Evolutionary conservation across 2,888 invertebrate genomes (phyloP), one percentile per base, ranked within the genome.

Genomic region (Eumerus sabulonum): DNA sequence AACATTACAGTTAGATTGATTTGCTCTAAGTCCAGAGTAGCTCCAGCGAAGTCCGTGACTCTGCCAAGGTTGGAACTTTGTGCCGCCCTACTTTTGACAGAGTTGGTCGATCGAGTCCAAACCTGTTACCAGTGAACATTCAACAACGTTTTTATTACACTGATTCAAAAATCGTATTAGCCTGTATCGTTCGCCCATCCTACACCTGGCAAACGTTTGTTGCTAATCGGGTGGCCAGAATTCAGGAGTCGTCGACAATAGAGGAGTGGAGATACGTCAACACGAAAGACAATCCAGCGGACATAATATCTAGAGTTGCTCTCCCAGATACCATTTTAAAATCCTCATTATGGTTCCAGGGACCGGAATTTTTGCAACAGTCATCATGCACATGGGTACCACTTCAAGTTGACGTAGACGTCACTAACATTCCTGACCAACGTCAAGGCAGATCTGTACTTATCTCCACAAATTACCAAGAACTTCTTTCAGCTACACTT

Each of bases 1-100:
- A 45, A 45, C 9, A 19, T 53, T 17, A 68, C 9, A 0, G n/a
- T 44, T 1, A 11, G 16, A 38, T 13, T 67, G 9, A 48, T 64
- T 4, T 70, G 71, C 16, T 53, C 66, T 40, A 79, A 79, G 27
- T 73, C 79, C 4, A 35, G 66, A 12, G 57, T 77, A 19, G 71
- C 68, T 50, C 77, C 71, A 44, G 27, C 47, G n/a, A 66, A 54
- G 38, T 42, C 18, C 11, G 13, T 42, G 9, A 54, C 62, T 14
- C 27, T 76, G 14, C 54, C 70, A 11, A 47, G 57, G 11, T 18
- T 76, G 9, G 76, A 66, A 27, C 42, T 77, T 1, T 67, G 62
- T 38, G 76, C 70, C 44, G 64, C 76, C 0, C 11, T 64, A 9
- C 27, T 76, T 9, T 48, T 60, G 38, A 12, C 45, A 9, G 56